A percentile compares a stretch with the other conserved stretches of the same genome.
Conservation (phyloP, 2,888 invertebrate genomes). For the Drosophila paramelanica region DNA sequence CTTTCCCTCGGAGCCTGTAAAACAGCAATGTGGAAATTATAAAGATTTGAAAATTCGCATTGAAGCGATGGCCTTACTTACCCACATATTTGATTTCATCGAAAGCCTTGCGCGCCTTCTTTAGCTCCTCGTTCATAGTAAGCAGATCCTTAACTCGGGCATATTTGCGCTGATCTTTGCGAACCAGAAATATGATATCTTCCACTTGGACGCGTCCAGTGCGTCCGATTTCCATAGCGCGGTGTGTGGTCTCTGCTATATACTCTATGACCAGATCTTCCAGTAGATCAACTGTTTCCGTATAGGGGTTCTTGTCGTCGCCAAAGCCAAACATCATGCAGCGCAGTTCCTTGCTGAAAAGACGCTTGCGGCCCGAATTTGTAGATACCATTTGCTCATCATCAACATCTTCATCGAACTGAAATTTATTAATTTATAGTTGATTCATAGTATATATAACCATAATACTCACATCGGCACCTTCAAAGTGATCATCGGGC, state of each 20-base stretch:
- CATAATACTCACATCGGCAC: slow-evolving; percentile 71
- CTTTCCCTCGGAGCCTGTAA: slow-evolving; percentile 83
- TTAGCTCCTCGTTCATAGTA: slow-evolving; percentile 99
- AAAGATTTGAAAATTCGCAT: not conserved
- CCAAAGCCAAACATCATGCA: slow-evolving; percentile 99
- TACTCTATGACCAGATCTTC: slow-evolving; percentile 99
- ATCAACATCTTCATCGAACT: slow-evolving; percentile 87
- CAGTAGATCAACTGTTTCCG: slow-evolving; percentile 98
- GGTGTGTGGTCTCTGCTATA: slow-evolving; percentile 96
- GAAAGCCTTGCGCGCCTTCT: slow-evolving; percentile 99
- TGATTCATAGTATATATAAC: not conserved
- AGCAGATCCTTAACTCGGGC: slow-evolving; percentile 98
- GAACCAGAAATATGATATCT: slow-evolving; percentile 97
- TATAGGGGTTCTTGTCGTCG: slow-evolving; percentile 99
- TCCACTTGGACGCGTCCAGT: slow-evolving; percentile 99
- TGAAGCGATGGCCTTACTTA: slow-evolving; percentile 83
- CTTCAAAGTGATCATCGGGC: slow-evolving; percentile 80
- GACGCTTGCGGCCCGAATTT: slow-evolving; percentile 90
- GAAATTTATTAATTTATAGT: not conserved
- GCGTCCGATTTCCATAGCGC: slow-evolving; percentile 98
- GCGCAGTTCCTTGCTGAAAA: slow-evolving; percentile 96
- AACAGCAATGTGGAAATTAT: not conserved
- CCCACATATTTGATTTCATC: slow-evolving; percentile 99
- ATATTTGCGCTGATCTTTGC: slow-evolving; percentile 98
- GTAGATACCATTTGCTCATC: slow-evolving; percentile 89